Evolutionary conservation across 2,113 vertebrate genomes (phyloP), one percentile per base, ranked within the genome.

Genomic region (Actinemys pallida): DNA sequence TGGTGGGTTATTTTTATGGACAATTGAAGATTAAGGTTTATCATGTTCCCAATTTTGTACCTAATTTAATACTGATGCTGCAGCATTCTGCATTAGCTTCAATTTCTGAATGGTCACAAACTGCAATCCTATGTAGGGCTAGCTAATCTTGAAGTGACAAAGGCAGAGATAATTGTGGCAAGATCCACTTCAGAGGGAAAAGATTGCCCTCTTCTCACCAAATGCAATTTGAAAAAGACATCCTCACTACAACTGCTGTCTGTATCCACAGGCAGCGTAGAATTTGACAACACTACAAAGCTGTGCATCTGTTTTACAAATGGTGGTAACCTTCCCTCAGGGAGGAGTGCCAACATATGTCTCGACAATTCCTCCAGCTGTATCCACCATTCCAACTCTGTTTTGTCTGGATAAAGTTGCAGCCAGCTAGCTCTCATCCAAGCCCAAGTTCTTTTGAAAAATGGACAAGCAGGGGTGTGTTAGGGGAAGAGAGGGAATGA

Each of bases 191-290:
- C 0, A 3, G 47, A 54, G 29, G 69, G 4, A 49, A 89, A 85
- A 84, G 13, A 45, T 53, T 50, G 10, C 69, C 17, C 4, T 76
- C 4, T 86, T 69, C 79, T 90, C 35, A 86, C 14, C n/a, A 17
- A 59, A 16, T 27, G 52, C 39, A 76, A 6, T 4, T 76, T 22
- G 42, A 25, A 45, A 76, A 76, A 45, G 39, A 76, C 72, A 45
- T 5, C 24, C 10, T 27, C 39, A 76, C 45, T 20, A 2, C 42
- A 69, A 19, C 3, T 59, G 29, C 4, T 27, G 0, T 5, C 7
- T 0, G 0, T 16, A 3, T 27, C 25, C 31, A 84, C 42, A 81
- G 39, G 31, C 35, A 20, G 22, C 20, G 9, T 85, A 81, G 29
- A 79, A 53, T 56, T 90, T 20, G 49, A 47, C 49, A 56, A 27